phyloP scores from a whole-genome alignment of 2,113 vertebrate genomes.

The Jacana jacana region DNA sequence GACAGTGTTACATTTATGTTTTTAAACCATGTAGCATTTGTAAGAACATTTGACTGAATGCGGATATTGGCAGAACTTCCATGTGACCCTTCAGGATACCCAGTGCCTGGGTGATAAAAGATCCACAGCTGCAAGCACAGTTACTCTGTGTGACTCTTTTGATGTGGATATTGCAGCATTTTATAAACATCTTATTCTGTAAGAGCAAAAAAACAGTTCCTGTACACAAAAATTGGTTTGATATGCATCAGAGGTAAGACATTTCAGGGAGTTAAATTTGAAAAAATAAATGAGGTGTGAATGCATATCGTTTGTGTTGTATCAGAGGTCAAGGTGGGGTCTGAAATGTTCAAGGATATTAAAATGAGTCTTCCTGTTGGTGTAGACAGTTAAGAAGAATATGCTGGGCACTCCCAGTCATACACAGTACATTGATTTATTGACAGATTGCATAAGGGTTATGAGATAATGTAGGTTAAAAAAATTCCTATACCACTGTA shows the following conservation, averaged over 20 bases:
- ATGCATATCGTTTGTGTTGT: not conserved
- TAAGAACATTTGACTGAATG: not conserved
- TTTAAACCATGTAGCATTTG: not conserved
- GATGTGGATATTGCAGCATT: not conserved
- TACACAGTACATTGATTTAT: not conserved
- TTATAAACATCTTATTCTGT: not conserved
- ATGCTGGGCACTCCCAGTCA: not conserved
- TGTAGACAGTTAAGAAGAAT: not conserved
- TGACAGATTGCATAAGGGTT: fast-evolving
- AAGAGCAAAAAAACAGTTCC: not conserved
- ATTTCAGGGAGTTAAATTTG: not conserved
- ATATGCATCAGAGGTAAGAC: not conserved
- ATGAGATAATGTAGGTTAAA: not conserved
- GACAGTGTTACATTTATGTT: not conserved
- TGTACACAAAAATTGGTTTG: not conserved
- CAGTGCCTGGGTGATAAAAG: not conserved
- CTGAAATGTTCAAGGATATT: not conserved
- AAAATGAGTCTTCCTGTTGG: not conserved
- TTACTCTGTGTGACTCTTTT: not conserved
- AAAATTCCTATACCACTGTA: not conserved
- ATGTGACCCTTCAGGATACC: not conserved
- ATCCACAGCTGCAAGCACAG: not conserved
- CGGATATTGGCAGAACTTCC: not conserved
- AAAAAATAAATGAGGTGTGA: not conserved
- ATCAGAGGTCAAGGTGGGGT: not conserved